These are phyloP conservation scores for Apocrypta bakeri DNA, from an alignment of 1,140 invertebrate genomes.

Conservation along the genomic window DNA sequence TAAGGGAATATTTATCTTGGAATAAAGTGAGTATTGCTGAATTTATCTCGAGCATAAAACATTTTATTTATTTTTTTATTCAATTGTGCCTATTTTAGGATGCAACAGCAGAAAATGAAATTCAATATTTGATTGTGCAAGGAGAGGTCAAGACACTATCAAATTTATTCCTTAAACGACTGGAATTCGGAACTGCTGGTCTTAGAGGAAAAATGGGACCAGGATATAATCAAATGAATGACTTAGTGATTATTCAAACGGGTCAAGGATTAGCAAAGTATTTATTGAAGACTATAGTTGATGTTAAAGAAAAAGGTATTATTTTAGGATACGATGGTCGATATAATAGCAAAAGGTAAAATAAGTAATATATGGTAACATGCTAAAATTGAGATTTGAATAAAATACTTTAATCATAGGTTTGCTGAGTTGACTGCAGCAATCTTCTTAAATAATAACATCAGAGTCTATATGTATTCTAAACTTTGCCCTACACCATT, in stretches of 20 bases:
- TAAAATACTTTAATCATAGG: conserved; percentile 73
- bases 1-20: conserved; percentile 80
- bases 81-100: conserved; percentile 65
- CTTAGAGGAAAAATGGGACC: conserved; percentile 93
- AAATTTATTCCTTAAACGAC: conserved; percentile 78
- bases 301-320: conserved; percentile 80
- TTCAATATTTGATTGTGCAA: conserved; percentile 73
- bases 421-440: conserved; percentile 93
- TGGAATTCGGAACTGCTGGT: conserved; percentile 93
- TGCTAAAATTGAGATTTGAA: conserved; percentile 16
- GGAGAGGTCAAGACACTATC: conserved; percentile 74
- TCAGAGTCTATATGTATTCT: conserved; percentile 90
- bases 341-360: conserved; percentile 91
- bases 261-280: conserved; percentile 93
- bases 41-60: too few relatives aligned
- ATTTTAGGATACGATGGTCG: conserved; percentile 97
- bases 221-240: conserved; percentile 96
- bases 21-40: conserved; percentile 76
- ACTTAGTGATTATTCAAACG: conserved; percentile 97
- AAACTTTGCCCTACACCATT: conserved; percentile 93
- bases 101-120: conserved; percentile 72
- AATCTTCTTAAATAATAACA: conserved; percentile 85
- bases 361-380: conserved; percentile 9
- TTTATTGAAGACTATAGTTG: conserved; percentile 76
- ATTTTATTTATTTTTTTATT: conserved; percentile 42